phyloP scores from a whole-genome alignment of 2,888 invertebrate genomes.

The Parnassius smintheus region DNA sequence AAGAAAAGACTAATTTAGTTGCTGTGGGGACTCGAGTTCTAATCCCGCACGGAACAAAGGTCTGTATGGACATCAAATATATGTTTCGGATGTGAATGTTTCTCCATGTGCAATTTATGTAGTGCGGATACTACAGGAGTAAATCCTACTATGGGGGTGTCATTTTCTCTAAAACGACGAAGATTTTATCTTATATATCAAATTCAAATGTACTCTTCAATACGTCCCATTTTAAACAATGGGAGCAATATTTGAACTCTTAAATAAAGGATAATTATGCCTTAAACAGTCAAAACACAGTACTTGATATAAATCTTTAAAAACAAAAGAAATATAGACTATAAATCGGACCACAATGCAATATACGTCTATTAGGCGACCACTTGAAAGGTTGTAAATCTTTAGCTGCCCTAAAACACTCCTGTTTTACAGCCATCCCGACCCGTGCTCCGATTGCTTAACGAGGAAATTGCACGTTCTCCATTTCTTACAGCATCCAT shows the following conservation, averaged over 20 bases:
- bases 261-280: conserved; percentile 44
- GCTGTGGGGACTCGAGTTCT: too few species aligned
- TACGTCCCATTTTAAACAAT: conserved; percentile 5
- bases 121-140: too few species aligned
- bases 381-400: conserved; percentile 73
- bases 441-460: conserved; percentile 26
- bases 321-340: conserved; percentile 74
- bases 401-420: conserved; percentile 60
- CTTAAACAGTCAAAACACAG: conserved; percentile 50
- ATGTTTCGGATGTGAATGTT: too few species aligned
- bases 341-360: conserved; percentile 73
- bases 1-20: too few species aligned
- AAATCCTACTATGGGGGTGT: too few species aligned
- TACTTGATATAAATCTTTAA: conserved; percentile 61
- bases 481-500: conserved; percentile 32
- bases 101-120: too few species aligned
- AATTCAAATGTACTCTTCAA: too few species aligned
- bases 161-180: too few species aligned
- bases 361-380: conserved; percentile 77
- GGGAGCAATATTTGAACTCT: conserved; percentile 26
- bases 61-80: too few species aligned
- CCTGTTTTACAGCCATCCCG: conserved; percentile 58
- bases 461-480: conserved; percentile 30
- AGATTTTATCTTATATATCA: too few species aligned
- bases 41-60: too few species aligned